These are phyloP conservation scores for Callaeas wilsoni DNA, from an alignment of 2,113 vertebrate genomes.

Conservation along the genomic window DNA sequence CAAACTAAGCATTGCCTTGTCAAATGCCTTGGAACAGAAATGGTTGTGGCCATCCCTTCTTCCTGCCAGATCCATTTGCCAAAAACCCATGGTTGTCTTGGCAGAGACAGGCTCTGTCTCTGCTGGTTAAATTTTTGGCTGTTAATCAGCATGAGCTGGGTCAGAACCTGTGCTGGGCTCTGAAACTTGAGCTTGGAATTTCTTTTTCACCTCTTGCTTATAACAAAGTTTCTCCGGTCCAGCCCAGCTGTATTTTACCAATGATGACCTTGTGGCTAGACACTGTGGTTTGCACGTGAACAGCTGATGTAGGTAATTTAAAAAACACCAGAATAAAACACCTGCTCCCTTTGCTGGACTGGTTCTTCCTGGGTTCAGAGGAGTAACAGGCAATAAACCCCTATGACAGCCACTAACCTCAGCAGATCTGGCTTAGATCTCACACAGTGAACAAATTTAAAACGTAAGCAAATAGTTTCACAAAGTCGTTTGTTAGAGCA, in stretches of 20 bases:
- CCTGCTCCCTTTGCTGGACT: neutral
- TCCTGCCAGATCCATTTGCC: neutral
- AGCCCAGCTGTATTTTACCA: neutral
- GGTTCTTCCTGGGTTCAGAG: neutral
- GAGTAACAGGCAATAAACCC: neutral
- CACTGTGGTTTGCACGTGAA: neutral
- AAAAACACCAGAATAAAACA: neutral
- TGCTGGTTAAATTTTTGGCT: neutral
- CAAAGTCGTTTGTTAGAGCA: neutral
- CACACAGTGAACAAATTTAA: neutral
- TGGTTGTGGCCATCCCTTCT: neutral
- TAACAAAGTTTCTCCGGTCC: neutral
- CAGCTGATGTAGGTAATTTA: neutral
- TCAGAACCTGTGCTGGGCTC: neutral
- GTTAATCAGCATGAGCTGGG: neutral
- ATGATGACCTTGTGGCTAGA: neutral
- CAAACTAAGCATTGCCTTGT: neutral
- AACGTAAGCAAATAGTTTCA: constrained; percentile 7
- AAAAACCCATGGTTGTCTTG: neutral
- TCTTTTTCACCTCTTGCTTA: neutral
- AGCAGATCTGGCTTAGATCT: constrained; percentile 10
- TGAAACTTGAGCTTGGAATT: neutral
- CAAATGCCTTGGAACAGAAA: neutral
- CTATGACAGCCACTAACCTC: neutral
- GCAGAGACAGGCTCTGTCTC: neutral